A percentile compares a stretch with the other conserved stretches of the same genome.
Conservation (phyloP, 2,113 vertebrate genomes). For the Eclectus roratus region DNA sequence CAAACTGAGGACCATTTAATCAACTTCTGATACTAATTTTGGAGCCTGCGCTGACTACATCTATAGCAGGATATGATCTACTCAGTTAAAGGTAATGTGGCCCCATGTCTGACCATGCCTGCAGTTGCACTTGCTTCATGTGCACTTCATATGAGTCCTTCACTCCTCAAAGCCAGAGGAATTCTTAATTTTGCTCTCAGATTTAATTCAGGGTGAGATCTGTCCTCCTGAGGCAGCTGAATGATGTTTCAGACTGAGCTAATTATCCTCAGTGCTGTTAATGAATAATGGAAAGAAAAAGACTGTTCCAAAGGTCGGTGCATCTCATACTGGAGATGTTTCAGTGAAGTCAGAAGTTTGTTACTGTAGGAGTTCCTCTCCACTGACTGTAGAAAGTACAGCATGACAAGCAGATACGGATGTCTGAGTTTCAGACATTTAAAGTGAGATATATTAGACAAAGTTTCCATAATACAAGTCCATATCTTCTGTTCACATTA, state of each 20-base stretch:
- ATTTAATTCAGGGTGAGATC: not conserved
- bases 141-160: not conserved
- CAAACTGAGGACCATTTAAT: not conserved
- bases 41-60: not conserved
- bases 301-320: not conserved
- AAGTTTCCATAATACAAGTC: not conserved
- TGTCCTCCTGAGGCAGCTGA: not conserved
- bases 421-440: not conserved
- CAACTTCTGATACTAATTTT: not conserved
- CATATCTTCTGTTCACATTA: not conserved
- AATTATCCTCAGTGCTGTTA: not conserved
- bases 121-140: not conserved
- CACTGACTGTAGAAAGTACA: not conserved
- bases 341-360: not conserved
- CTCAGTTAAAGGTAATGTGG: not conserved
- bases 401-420: not conserved
- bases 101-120: not conserved
- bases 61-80: not conserved
- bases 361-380: not conserved
- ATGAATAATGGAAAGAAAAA: not conserved
- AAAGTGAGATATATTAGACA: not conserved
- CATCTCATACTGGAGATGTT: not conserved
- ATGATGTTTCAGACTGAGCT: not conserved
- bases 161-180: not conserved
- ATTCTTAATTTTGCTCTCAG: not conserved